A percentile compares a stretch with the other conserved stretches of the same genome.
Conservation (phyloP, 2,888 invertebrate genomes). For the Aelia acuminata region DNA sequence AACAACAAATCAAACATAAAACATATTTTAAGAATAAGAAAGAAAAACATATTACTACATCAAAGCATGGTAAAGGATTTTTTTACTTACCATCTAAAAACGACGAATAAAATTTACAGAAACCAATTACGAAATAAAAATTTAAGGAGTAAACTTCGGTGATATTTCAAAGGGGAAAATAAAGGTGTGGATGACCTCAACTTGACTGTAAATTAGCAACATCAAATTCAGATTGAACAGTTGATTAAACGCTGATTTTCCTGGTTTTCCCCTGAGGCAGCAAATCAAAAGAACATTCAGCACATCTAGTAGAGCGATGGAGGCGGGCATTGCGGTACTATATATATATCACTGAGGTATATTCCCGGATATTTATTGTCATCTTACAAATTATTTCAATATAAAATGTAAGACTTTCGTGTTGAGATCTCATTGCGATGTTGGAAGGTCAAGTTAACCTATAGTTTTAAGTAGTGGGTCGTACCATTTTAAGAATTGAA, state of each 20-base stretch:
- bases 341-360: background rate
- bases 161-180: background rate
- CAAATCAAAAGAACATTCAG: background rate
- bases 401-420: too few species aligned
- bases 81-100: background rate
- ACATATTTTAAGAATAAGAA: too few species aligned
- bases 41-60: background rate
- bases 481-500: background rate
- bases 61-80: background rate
- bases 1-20: too few species aligned
- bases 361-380: too few species aligned
- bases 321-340: background rate
- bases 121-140: background rate
- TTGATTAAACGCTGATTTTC: background rate
- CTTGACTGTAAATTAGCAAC: constrained; percentile 12
- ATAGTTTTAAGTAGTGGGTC: too few species aligned
- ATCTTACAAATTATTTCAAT: too few species aligned
- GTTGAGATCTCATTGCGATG: too few species aligned
- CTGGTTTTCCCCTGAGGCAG: background rate
- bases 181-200: constrained; percentile 10
- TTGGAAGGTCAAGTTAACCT: too few species aligned
- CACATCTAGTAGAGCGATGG: background rate
- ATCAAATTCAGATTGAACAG: background rate
- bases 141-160: background rate
- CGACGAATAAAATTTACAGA: background rate